A percentile compares a stretch with the other conserved stretches of the same genome.
Conservation (phyloP, 2,888 invertebrate genomes). For the Drosophila mimetica region DNA sequence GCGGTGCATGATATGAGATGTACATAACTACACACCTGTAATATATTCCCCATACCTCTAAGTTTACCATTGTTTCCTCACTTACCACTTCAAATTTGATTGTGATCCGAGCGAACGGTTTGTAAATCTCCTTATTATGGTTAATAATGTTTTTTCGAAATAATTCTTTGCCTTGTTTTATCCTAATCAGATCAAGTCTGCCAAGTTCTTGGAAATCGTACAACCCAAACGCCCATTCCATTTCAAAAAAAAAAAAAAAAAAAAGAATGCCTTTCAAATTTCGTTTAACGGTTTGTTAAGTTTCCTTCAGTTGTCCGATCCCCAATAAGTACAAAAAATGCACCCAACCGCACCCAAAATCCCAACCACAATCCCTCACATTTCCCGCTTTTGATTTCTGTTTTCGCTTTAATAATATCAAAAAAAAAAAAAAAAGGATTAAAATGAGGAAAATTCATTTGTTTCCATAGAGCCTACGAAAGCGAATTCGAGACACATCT, state of each 20-base stretch:
- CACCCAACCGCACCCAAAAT: slow-evolving; percentile 31
- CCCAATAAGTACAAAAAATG: slow-evolving; percentile 13
- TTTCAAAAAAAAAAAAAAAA: too few relatives aligned
- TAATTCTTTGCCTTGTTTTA: slow-evolving; percentile 43
- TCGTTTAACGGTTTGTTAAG: slow-evolving; percentile 45
- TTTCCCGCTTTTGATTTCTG: slow-evolving; percentile 43
- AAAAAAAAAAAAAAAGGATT: slow-evolving; percentile 22
- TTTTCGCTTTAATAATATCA: slow-evolving; percentile 36
- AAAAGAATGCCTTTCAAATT: slow-evolving; percentile 47
- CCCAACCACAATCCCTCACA: slow-evolving; percentile 27
- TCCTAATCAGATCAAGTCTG: slow-evolving; percentile 38
- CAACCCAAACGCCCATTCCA: slow-evolving; percentile 48
- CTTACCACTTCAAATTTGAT: slow-evolving; percentile 29
- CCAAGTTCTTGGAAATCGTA: slow-evolving; percentile 49
- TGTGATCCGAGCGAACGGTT: slow-evolving; percentile 46
- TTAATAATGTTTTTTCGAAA: slow-evolving; percentile 34
- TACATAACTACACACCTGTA: slow-evolving; percentile 45
- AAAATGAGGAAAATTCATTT: slow-evolving; percentile 38
- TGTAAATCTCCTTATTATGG: slow-evolving; percentile 43
- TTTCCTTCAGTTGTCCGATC: slow-evolving; percentile 56
- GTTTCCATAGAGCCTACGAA: slow-evolving; percentile 42
- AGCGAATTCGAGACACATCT: slow-evolving; percentile 56
- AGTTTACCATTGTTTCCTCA: slow-evolving; percentile 32
- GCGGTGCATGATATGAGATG: slow-evolving; percentile 43
- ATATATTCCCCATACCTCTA: slow-evolving; percentile 34